Evolutionary conservation across 2,797 vertebrate species (phyloP).

Genomic region (Siniperca obscura): DNA sequence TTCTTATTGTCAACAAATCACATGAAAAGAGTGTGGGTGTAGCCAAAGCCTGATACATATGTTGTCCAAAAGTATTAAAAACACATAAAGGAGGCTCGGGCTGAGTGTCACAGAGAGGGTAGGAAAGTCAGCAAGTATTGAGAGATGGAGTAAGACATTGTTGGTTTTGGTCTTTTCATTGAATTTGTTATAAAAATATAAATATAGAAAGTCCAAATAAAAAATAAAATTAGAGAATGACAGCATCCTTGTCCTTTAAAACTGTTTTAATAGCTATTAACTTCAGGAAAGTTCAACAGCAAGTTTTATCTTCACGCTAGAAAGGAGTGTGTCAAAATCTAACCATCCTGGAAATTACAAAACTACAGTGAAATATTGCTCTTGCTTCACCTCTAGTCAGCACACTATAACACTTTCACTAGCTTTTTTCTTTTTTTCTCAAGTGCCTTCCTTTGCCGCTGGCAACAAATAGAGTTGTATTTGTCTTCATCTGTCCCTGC

Average conservation of each 20-base stretch:
- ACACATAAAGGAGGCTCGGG: background rate
- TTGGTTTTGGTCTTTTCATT: background rate
- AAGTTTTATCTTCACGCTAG: background rate
- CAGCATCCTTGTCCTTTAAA: background rate
- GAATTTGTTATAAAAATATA: too few species aligned
- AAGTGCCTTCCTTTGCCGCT: constrained; percentile 13
- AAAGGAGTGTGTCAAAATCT: background rate
- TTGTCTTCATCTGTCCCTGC: constrained; percentile 59
- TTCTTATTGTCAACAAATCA: constrained; percentile 1
- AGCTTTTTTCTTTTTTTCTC: constrained; percentile 5
- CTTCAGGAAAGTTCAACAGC: constrained; percentile 1
- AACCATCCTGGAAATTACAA: constrained; percentile 11
- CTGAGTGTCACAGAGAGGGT: background rate
- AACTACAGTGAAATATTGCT: background rate
- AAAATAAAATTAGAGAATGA: background rate
- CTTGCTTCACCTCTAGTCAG: background rate
- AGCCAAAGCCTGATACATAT: background rate
- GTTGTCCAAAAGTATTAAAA: background rate
- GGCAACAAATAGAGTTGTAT: constrained; percentile 42
- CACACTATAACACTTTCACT: background rate
- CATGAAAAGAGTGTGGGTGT: background rate
- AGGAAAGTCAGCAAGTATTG: background rate
- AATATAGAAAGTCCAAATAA: too few species aligned
- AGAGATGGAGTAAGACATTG: background rate
- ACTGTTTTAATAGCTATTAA: background rate